These are phyloP conservation scores for Chaenogobius annularis DNA, from an alignment of 2,113 vertebrate genomes.

Conservation along the genomic window DNA sequence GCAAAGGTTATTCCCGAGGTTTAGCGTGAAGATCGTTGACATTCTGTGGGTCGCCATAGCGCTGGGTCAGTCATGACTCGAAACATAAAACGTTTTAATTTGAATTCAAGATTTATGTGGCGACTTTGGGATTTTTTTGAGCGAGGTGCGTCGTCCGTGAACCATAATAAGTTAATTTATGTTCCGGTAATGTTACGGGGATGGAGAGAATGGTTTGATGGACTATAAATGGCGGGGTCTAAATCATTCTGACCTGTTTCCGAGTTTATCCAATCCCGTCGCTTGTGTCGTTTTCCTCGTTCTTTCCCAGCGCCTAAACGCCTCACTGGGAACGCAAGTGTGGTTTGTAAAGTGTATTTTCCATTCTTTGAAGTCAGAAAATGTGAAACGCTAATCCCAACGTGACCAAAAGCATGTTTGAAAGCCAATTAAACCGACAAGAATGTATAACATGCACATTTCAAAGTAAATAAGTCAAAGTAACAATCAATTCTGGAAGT, in stretches of 20 bases:
- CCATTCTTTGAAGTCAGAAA: too few species aligned
- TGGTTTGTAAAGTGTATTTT: too few species aligned
- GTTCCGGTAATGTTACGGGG: not conserved
- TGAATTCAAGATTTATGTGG: not conserved
- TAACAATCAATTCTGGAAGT: too few species aligned
- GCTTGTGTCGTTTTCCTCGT: too few species aligned
- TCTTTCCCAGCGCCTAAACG: too few species aligned
- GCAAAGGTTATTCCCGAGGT: constrained; percentile 35
- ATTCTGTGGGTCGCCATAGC: constrained; percentile 20
- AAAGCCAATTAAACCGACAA: too few species aligned
- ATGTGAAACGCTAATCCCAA: too few species aligned
- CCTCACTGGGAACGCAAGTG: too few species aligned
- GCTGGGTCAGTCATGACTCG: constrained; percentile 15
- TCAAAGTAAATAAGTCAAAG: too few species aligned
- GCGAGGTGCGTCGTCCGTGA: not conserved
- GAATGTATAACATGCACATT: too few species aligned
- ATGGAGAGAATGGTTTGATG: not conserved
- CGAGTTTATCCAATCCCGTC: not conserved
- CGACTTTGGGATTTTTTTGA: too few species aligned
- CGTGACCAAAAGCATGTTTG: too few species aligned
- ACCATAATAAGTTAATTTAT: not conserved
- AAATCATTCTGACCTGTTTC: not conserved
- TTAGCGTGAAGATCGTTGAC: constrained; percentile 16
- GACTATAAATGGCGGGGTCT: not conserved
- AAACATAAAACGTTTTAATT: not conserved